Evolutionary conservation across 2,113 vertebrate species (phyloP).

Genomic region (Thomomys bottae): DNA sequence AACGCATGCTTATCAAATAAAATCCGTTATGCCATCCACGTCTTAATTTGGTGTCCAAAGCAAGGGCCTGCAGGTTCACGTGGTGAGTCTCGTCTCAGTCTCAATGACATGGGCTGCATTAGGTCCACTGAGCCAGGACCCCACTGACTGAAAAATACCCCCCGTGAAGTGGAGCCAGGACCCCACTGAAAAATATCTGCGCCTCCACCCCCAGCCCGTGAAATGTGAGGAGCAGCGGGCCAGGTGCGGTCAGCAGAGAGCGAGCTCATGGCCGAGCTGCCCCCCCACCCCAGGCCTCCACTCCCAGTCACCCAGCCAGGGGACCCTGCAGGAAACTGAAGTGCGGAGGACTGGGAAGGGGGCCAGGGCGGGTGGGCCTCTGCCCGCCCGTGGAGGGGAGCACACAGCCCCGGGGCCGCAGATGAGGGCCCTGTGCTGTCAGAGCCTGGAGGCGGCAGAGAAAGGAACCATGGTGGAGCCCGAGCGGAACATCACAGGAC

Average conservation of each 20-base stretch:
- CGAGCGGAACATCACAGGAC: too few species aligned
- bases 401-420: too few species aligned
- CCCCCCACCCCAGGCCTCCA: neutral
- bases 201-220: too few species aligned
- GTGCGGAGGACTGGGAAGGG: neutral
- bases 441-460: neutral
- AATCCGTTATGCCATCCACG: neutral
- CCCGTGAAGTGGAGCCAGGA: too few species aligned
- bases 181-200: too few species aligned
- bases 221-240: too few species aligned
- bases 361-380: too few species aligned
- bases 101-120: neutral
- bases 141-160: neutral
- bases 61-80: neutral
- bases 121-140: neutral
- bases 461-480: too few species aligned
- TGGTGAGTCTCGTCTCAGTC: accelerated
- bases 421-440: too few species aligned
- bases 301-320: neutral
- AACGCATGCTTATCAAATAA: neutral
- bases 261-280: too few species aligned
- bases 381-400: neutral
- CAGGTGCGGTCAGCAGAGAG: too few species aligned
- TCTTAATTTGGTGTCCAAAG: neutral
- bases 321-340: neutral